phyloP scores from a whole-genome alignment of 2,113 vertebrate species.

The Hypomesus transpacificus region DNA sequence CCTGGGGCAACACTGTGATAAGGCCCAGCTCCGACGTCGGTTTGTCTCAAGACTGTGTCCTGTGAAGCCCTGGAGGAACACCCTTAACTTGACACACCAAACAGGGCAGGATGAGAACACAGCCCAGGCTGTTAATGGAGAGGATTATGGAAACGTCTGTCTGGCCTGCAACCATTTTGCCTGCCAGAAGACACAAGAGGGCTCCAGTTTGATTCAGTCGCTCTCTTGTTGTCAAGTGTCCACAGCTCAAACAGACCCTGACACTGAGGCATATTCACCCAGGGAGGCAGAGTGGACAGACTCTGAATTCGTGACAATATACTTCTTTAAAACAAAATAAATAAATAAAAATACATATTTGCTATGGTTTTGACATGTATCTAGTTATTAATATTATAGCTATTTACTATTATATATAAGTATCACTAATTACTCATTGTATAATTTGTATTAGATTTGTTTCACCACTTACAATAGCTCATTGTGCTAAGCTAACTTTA shows the following conservation, averaged over 20 bases:
- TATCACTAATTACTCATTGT: no score
- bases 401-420: no score
- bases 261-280: slow-evolving; percentile 18
- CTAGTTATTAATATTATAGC: background rate
- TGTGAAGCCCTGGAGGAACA: slow-evolving; percentile 53
- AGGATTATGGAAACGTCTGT: slow-evolving; percentile 67
- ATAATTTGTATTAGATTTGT: no score
- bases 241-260: slow-evolving; percentile 44
- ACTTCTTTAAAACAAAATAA: background rate
- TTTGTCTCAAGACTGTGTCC: slow-evolving; percentile 61
- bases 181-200: slow-evolving; percentile 64
- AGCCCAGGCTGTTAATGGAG: slow-evolving; percentile 60
- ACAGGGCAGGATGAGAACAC: slow-evolving; percentile 60
- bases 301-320: no score
- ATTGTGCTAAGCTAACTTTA: no score
- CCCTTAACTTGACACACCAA: slow-evolving; percentile 62
- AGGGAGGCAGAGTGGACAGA: slow-evolving; percentile 24
- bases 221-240: slow-evolving; percentile 63
- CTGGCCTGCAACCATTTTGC: slow-evolving; percentile 66
- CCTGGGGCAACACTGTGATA: slow-evolving; percentile 53
- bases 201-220: slow-evolving; percentile 62
- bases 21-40: slow-evolving; percentile 52
- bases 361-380: background rate
- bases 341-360: background rate
- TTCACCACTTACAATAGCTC: no score